Base-by-base conservation (phyloP, 2,113 vertebrate genomes). In the Actinemys pallida region DNA sequence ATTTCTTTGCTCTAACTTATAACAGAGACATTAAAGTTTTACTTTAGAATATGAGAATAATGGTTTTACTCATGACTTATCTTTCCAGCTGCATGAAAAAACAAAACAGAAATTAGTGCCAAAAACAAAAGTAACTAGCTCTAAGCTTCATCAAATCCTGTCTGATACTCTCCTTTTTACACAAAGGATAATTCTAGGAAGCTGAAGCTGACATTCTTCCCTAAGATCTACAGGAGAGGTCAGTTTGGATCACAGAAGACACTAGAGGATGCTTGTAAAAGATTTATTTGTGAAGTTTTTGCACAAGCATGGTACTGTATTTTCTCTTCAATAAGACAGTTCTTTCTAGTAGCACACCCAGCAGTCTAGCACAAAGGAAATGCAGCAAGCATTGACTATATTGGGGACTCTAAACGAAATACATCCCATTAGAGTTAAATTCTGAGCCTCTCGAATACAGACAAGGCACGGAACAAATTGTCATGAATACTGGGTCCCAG, bases 311-410 rank as follows among this genome's bases (percentile, higher is more conserved):
- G 65, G 78, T 93, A 82, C 86, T 42, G 29, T 84, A 62, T 35
- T 88, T 95, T 24, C 50, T 84, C 84, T 95, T 95, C 81, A 42
- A 91, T 84, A 89, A 75, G 93, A 87, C 1, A 0, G 35, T 95
- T 57, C 78, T 95, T 93, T 54, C 25, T 75, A 96, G 85, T 80
- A 92, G 84, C 93, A 92, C 76, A 31, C 84, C 29, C 89, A 95
- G 90, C 89, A 96, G 94, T 98, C 94, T 96, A 96, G 97, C 94
- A 94, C 87, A 94, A 97, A 97, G 95, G 88, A 62, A 76, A 92
- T 88, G 13, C 91, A 84, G 49, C 59, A 96, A 79, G 16, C 31
- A 90, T 94, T 90, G 76, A 17, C 85, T 90, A 35, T 45, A 54
- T 86, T 12, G 85, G 76, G 80, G 65, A 59, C 90, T 95, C 93